These are phyloP conservation scores for Calliopum simillimum DNA, from an alignment of 2,888 invertebrate genomes.

Conservation along the genomic window DNA sequence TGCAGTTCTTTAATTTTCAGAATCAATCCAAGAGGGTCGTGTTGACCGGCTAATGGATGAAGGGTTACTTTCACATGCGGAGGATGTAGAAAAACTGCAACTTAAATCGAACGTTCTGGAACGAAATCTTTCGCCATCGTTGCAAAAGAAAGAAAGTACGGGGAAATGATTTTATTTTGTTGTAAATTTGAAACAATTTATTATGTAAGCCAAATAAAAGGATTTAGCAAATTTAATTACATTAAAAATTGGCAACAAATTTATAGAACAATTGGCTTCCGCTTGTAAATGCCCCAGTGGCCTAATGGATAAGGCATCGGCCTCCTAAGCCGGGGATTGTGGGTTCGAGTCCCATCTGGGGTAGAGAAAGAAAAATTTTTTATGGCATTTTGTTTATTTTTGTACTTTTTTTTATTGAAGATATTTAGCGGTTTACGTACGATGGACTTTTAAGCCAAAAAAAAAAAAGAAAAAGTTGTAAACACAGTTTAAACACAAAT, in stretches of 20 bases:
- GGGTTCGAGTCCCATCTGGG: slow-evolving; percentile 69
- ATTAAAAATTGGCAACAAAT: no score
- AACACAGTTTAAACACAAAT: no score
- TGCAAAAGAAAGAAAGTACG: slow-evolving; percentile 65
- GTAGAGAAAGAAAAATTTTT: slow-evolving; percentile 68
- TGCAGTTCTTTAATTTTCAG: slow-evolving; percentile 65
- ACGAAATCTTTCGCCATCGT: slow-evolving; percentile 75
- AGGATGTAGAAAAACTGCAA: slow-evolving; percentile 76
- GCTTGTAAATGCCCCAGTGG: slow-evolving; percentile 41
- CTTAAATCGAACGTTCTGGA: slow-evolving; percentile 76
- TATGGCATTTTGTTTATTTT: no score
- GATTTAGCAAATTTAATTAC: no score
- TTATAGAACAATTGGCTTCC: no score
- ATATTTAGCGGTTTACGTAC: no score
- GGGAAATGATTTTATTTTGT: no score
- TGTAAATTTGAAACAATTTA: no score
- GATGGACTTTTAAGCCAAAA: no score
- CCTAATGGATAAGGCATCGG: slow-evolving; percentile 59
- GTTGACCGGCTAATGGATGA: slow-evolving; percentile 76
- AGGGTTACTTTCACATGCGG: slow-evolving; percentile 70
- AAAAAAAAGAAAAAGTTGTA: no score
- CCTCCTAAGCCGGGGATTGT: slow-evolving; percentile 59
- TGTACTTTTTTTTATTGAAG: no score
- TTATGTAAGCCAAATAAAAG: no score
- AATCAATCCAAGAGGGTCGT: slow-evolving; percentile 80